Evolutionary conservation across 2,797 vertebrate species (phyloP), one percentile per base, ranked within the genome.

Genomic region (Anguilla obscura): DNA sequence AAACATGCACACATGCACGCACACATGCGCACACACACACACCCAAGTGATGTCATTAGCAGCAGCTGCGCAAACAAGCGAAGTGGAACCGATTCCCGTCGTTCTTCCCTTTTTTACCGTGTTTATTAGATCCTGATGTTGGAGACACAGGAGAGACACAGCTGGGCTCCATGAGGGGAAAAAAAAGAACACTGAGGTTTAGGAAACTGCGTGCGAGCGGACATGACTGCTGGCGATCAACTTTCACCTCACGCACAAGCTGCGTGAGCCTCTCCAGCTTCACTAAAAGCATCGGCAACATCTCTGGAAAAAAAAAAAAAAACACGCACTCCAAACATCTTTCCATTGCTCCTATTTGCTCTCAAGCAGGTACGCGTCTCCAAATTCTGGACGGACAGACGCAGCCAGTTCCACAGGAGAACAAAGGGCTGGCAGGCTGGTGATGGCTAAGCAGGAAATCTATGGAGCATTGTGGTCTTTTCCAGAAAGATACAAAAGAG

Each of bases 121-220:
- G 88, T 92, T 93, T 93, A 93, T 92, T 91, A 92, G 89, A 86
- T 90, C 91, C 91, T 91, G 91, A 90, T 92, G 91, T 92, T 89
- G 90, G 86, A 84, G 79, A 71, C 87, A 27, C 52, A 60, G 56
- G 89, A 90, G 89, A 92, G 86, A 85, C 90, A 88, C 89, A 89
- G 91, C 91, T 91, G 91, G 90, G 86, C 89, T 91, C 85, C 36
- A 54, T 9, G 84, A 88, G 89, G 48, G 79, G 80, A 76, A 54
- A 69, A 74, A 85, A 89, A 54, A 69, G 76, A 84, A 56, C 27
- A 16, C 50, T 85, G 80, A 33, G 74, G 40, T 85, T 86, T 86
- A n/a, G 83, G 50, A 82, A 54, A 69, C 83, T 88, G 86, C 83
- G 87, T 86, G 86, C 88, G 86, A 88, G 86, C 50, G 87, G 90